Base-by-base conservation (phyloP, 2,888 invertebrate genomes). In the Villa cingulata region DNA sequence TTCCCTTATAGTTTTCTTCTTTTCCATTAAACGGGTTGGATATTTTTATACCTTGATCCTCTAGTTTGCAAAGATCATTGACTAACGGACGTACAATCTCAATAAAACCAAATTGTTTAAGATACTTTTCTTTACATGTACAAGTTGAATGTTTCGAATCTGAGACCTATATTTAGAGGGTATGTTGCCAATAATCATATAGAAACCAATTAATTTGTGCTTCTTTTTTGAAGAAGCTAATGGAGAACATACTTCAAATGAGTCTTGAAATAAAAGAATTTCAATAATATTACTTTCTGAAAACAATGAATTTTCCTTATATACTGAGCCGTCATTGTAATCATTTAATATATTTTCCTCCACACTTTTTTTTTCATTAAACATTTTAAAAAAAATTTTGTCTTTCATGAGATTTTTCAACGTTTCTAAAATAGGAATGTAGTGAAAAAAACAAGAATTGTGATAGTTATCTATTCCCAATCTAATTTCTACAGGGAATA, bases 181-280 rank as follows among this genome's bases (percentile, higher is more conserved):
- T 34, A 62, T 45, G 53, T 62, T 62, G 32, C 51, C 58, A 7
- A 60, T 19, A 18, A 48, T 51, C 54, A 59, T 55, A 43, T 61
- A 63, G 27, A 63, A 41, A 16, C 56, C 59, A 38, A 58, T 41
- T 18, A 62, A 38, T 55, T 60, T 60, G 43, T 62, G 54, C 39
- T 58, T 60, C 48, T 50, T 54, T 52, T 51, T 59, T 9, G 59
- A 53, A 3, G 57, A 51, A 15, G 60, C 60, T 19, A 62, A 43
- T 16, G 59, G 59, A 51, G 61, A 60, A 16, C 61, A 59, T 37
- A 58, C 16, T 50, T 61, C 58, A 49, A 61, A 58, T 14, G 55
- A 55, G 54, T 60, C 59, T 52, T 60, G 59, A 52, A 55, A 61
- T 18, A 62, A 41, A 41, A 60, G 57, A n/a, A 58, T 46, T 50